Evolutionary conservation across 37 sponge, comb jelly and placozoan species (phyloP).

Genomic region (Cliona cf. orientalis): DNA sequence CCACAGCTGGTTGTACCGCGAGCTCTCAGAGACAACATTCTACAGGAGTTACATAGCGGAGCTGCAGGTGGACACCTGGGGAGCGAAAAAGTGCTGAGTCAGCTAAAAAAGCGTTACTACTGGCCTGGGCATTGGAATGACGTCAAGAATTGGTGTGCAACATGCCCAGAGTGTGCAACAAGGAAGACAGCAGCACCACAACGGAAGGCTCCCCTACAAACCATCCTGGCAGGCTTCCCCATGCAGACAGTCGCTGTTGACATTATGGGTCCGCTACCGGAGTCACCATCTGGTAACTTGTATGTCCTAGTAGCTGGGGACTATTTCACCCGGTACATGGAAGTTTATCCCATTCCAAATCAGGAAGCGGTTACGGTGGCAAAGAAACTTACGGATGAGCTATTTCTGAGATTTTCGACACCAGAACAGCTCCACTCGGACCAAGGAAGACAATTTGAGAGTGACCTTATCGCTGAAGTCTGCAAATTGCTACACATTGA

Average conservation of each 20-base stretch:
- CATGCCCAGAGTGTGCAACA: conserved; percentile 32
- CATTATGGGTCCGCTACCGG: conserved; percentile 58
- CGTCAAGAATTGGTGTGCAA: conserved; percentile 29
- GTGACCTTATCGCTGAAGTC: conserved; percentile 29
- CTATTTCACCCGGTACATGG: conserved; percentile 56
- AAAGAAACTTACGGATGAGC: conserved; percentile 18
- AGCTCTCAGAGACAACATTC: background rate
- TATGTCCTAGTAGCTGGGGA: conserved; percentile 58
- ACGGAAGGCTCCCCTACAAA: conserved; percentile 33
- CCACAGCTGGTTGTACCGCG: conserved; percentile 38
- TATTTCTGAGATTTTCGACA: conserved; percentile 59
- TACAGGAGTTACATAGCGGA: conserved; percentile 23
- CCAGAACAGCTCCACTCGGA: conserved; percentile 63
- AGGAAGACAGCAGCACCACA: conserved; percentile 27
- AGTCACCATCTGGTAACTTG: conserved; percentile 34
- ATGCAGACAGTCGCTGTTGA: conserved; percentile 51
- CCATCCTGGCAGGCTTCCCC: conserved; percentile 31
- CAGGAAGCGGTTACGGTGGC: conserved; percentile 68
- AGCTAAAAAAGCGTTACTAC: conserved; percentile 40
- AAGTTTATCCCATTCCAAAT: conserved; percentile 67
- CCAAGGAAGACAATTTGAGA: conserved; percentile 61
- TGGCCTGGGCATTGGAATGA: conserved; percentile 54
- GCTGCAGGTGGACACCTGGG: conserved; percentile 38
- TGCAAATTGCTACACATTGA: conserved; percentile 31
- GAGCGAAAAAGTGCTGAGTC: conserved; percentile 17